These are phyloP conservation scores for Leucoraja ocellata DNA, from an alignment of 2,797 vertebrate genomes.

Conservation along the genomic window DNA sequence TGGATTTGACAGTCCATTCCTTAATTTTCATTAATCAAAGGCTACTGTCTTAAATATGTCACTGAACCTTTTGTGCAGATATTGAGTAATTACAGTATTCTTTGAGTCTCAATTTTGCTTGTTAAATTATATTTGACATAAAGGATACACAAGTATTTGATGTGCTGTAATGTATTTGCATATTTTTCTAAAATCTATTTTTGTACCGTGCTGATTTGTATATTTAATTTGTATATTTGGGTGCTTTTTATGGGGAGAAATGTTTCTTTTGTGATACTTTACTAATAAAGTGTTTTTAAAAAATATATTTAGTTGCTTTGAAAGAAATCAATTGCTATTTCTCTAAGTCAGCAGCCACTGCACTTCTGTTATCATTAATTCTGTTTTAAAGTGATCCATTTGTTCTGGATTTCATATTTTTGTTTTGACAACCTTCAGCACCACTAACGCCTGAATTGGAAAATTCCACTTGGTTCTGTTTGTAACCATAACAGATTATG, in stretches of 20 bases:
- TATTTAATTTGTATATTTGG: background rate
- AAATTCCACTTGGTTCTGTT: too few relatives aligned
- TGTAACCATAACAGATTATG: too few relatives aligned
- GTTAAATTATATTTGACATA: conserved; percentile 49
- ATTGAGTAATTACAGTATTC: conserved; percentile 45
- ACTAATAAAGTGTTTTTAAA: conserved; percentile 18
- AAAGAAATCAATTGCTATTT: too few relatives aligned
- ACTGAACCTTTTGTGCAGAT: conserved; percentile 54
- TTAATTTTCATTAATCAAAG: conserved; percentile 42
- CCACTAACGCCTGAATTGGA: too few relatives aligned
- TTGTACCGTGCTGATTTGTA: background rate
- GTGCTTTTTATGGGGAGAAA: background rate
- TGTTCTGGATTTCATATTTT: too few relatives aligned
- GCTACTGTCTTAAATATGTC: conserved; percentile 5
- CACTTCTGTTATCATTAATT: too few relatives aligned
- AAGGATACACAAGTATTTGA: conserved; percentile 40
- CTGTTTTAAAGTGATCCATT: too few relatives aligned
- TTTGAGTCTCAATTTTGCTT: conserved; percentile 45
- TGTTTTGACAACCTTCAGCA: too few relatives aligned
- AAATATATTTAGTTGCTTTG: too few relatives aligned
- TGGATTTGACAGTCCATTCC: conserved; percentile 51
- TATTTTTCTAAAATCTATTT: conserved; percentile 26
- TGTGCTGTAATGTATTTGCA: background rate
- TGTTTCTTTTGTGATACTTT: background rate
- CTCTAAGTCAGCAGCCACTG: too few relatives aligned